Conservation (phyloP, 2,797 vertebrate species). For the Coendou prehensilis region DNA sequence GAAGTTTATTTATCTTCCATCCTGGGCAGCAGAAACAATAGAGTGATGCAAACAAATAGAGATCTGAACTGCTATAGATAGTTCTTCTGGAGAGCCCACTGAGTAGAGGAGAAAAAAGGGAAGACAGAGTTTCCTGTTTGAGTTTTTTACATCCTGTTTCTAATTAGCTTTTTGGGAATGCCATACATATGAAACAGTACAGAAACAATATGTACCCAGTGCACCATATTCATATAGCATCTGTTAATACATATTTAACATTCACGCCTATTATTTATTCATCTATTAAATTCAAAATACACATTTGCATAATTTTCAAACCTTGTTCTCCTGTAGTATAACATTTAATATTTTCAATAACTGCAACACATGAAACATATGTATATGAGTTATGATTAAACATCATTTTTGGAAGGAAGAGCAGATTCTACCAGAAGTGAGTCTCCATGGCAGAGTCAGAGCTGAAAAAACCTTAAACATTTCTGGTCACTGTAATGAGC, state of each 20-base stretch:
- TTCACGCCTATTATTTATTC: constrained; percentile 31
- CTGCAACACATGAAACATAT: neutral
- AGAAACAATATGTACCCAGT: neutral
- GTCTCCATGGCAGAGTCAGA: neutral
- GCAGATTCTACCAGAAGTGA: neutral
- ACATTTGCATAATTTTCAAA: constrained; percentile 39
- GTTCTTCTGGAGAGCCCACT: neutral
- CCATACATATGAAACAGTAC: neutral
- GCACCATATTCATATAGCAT: neutral
- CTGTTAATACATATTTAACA: neutral
- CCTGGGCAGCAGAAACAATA: neutral
- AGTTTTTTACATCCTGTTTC: neutral
- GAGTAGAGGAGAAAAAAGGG: neutral
- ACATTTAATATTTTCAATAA: neutral
- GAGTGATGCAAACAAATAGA: neutral
- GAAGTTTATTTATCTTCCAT: constrained; percentile 30
- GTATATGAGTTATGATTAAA: neutral
- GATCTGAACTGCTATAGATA: neutral
- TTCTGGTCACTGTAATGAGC: neutral
- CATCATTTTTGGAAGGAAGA: neutral
- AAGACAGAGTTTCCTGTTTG: neutral
- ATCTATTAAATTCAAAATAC: neutral
- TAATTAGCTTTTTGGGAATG: neutral
- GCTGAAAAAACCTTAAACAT: neutral
- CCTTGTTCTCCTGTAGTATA: neutral